Conservation (phyloP, 2,113 vertebrate species). For the Gallinago undulata region DNA sequence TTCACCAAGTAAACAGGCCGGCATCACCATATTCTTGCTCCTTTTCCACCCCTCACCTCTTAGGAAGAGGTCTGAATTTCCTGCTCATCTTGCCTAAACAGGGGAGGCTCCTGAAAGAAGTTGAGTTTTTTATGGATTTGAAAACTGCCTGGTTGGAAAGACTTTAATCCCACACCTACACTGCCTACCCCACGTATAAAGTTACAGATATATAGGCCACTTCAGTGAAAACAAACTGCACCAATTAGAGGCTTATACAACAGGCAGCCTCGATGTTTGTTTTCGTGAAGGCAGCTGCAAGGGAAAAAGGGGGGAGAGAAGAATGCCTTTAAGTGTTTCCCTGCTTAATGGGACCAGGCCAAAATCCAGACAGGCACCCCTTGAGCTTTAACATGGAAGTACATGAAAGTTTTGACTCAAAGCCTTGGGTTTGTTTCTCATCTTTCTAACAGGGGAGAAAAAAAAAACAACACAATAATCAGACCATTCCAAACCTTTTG, state of each 20-base stretch:
- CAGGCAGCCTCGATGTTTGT: slow-evolving; percentile 7
- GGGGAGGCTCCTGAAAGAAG: background rate
- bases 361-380: background rate
- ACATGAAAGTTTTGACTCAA: background rate
- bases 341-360: background rate
- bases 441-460: background rate
- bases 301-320: background rate
- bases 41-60: background rate
- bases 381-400: background rate
- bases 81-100: background rate
- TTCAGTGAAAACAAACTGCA: background rate
- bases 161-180: background rate
- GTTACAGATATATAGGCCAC: background rate
- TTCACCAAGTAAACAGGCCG: accelerated
- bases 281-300: background rate
- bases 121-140: background rate
- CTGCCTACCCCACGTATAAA: background rate
- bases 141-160: background rate
- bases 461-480: too few species aligned
- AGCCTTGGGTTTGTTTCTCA: background rate
- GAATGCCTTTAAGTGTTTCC: slow-evolving; percentile 9
- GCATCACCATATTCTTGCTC: background rate
- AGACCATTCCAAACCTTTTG: background rate
- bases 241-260: background rate
- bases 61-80: background rate